Evolutionary conservation across 2,113 vertebrate species (phyloP).

Genomic region (Siniperca chuatsi): DNA sequence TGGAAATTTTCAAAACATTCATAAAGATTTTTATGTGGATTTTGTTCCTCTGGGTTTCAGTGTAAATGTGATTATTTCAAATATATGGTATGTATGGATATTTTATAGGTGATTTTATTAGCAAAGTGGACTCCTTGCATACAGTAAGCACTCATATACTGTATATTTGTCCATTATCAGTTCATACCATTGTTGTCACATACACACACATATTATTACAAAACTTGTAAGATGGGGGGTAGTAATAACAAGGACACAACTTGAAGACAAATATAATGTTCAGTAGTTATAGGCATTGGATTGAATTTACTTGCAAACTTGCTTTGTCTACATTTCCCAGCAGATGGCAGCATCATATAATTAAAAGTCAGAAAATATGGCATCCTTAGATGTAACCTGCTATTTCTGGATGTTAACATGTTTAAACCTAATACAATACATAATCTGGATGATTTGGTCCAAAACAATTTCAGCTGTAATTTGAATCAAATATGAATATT

Average conservation of each 20-base stretch:
- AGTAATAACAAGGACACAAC: neutral
- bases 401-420: neutral
- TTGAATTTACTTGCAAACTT: neutral
- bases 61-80: neutral
- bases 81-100: neutral
- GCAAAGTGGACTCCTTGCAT: neutral
- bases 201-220: no score
- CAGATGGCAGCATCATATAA: slow-evolving; percentile 74
- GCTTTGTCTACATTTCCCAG: slow-evolving; percentile 34
- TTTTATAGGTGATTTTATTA: slow-evolving; percentile 8
- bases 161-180: neutral
- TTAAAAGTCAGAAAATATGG: neutral
- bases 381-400: neutral
- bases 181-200: no score
- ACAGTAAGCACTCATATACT: neutral
- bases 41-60: neutral
- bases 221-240: no score
- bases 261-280: neutral
- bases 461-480: neutral
- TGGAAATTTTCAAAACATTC: neutral
- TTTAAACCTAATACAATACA: neutral
- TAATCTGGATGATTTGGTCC: neutral
- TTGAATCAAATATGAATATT: slow-evolving; percentile 3
- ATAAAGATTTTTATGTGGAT: neutral
- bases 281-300: neutral